A percentile compares a stretch with the other conserved stretches of the same genome.
phyloP scores from a whole-genome alignment of 2,797 vertebrate genomes.

The Pteronotus mesoamericanus region DNA sequence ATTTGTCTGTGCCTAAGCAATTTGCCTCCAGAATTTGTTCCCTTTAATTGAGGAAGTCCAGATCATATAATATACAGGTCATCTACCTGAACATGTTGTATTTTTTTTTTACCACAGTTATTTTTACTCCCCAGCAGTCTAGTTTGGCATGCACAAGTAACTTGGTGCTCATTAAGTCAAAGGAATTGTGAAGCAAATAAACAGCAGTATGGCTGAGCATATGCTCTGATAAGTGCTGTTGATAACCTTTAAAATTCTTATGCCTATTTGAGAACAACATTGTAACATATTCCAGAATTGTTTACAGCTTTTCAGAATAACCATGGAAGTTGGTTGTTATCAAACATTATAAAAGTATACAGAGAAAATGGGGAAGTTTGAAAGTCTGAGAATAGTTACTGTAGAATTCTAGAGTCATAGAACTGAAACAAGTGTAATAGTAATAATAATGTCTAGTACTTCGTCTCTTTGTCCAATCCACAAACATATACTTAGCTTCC shows the following conservation, averaged over 20 bases:
- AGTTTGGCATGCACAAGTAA: background rate
- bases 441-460: background rate
- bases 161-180: background rate
- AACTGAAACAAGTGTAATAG: background rate
- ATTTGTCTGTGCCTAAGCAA: background rate
- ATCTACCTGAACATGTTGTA: background rate
- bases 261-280: background rate
- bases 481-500: background rate
- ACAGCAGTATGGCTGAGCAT: background rate
- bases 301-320: background rate
- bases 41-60: background rate
- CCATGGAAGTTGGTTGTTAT: background rate
- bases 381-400: background rate
- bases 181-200: conserved; percentile 8
- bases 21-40: conserved; percentile 6
- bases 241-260: background rate
- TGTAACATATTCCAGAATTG: background rate
- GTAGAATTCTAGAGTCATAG: background rate
- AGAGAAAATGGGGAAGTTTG: background rate
- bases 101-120: conserved; percentile 29
- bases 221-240: background rate
- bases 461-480: background rate
- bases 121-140: background rate
- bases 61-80: background rate
- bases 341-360: background rate